phyloP scores from a whole-genome alignment of 2,888 invertebrate genomes.

The Pherbina coryleti region DNA sequence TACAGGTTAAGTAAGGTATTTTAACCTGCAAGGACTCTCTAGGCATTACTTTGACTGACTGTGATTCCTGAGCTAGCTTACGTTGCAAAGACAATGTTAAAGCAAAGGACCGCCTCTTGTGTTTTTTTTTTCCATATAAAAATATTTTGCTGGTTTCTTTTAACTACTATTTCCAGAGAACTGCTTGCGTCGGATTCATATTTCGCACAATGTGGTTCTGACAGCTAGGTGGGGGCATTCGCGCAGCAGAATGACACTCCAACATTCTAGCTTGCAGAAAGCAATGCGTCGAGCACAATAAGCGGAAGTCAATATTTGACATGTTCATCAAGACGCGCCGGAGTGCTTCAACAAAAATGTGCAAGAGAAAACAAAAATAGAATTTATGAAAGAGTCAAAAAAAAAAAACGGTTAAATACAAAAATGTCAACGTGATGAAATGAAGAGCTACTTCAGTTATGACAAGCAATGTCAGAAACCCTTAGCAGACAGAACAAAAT shows the following conservation, averaged over 20 bases:
- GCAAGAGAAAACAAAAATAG: neutral
- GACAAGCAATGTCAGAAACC: neutral
- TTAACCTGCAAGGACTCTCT: conserved; percentile 12
- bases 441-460: neutral
- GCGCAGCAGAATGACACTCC: neutral
- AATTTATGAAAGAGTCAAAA: neutral
- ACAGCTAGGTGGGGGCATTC: neutral
- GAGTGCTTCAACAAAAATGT: neutral
- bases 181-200: neutral
- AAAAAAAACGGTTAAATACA: neutral
- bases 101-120: neutral
- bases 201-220: neutral
- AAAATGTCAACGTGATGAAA: conserved; percentile 20
- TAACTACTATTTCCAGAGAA: neutral
- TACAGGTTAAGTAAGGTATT: conserved; percentile 32
- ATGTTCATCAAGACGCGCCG: conserved; percentile 15
- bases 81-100: conserved; percentile 5
- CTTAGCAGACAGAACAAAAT: neutral
- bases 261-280: neutral
- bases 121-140: neutral
- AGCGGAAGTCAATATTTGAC: conserved; percentile 28
- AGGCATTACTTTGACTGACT: conserved; percentile 14
- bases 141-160: neutral
- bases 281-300: neutral
- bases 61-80: conserved; percentile 18